A percentile compares a stretch with the other conserved stretches of the same genome.
These are phyloP conservation scores for Caenorhabditis doughertyi DNA, from an alignment of 2,888 invertebrate genomes.

Conservation along the genomic window DNA sequence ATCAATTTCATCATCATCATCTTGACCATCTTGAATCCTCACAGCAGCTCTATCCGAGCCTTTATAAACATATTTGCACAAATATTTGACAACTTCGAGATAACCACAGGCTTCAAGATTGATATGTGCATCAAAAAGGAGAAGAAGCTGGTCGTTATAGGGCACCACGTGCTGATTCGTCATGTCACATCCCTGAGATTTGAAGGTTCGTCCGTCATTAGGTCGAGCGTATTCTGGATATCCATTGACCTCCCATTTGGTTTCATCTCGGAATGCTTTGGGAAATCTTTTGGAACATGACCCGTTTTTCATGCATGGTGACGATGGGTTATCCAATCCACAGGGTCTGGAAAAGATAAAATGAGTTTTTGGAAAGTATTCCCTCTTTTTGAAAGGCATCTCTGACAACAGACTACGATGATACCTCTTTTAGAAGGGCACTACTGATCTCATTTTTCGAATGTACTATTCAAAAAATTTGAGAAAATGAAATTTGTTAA, in stretches of 20 bases:
- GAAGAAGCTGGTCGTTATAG: slow-evolving; percentile 78
- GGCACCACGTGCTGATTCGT: slow-evolving; percentile 83
- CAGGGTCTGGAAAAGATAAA: background rate
- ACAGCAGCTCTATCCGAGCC: slow-evolving; percentile 4
- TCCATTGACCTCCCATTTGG: slow-evolving; percentile 79
- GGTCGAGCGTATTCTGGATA: slow-evolving; percentile 82
- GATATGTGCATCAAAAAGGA: slow-evolving; percentile 61
- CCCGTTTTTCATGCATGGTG: slow-evolving; percentile 82
- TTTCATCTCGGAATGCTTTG: slow-evolving; percentile 77
- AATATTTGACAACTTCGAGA: slow-evolving; percentile 63
- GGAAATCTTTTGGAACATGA: slow-evolving; percentile 83
- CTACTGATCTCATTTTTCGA: too few species aligned
- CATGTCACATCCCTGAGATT: background rate
- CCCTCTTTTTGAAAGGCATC: slow-evolving; percentile 64
- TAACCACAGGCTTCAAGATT: slow-evolving; percentile 80
- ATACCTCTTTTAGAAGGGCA: too few species aligned
- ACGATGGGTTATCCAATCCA: background rate
- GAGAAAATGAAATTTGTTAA: too few species aligned
- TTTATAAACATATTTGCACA: slow-evolving; percentile 30
- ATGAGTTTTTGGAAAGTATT: slow-evolving; percentile 69
- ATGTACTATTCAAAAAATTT: too few species aligned
- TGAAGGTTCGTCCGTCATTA: slow-evolving; percentile 68
- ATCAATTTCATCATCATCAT: background rate
- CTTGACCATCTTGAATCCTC: background rate
- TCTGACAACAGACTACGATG: too few species aligned